Conservation (phyloP, 2,797 vertebrate species). For the Varecia variegata region DNA sequence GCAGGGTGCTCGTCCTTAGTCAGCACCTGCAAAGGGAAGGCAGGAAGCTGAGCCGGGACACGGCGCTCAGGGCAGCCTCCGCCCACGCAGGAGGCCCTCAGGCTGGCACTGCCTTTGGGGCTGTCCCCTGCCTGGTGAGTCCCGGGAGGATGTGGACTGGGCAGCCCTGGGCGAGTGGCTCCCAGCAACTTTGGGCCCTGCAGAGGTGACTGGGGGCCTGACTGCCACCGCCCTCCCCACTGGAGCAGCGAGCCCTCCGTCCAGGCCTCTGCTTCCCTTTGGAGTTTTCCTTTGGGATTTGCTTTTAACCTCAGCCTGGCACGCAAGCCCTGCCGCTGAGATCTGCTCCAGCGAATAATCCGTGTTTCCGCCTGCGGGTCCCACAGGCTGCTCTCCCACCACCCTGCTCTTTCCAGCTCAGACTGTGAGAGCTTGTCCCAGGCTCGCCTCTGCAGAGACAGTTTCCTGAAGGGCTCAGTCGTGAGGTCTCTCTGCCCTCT, state of each 20-base stretch:
- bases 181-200: no score
- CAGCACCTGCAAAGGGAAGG: no score
- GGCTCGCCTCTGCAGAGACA: not conserved
- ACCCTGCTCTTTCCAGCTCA: not conserved
- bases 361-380: fast-evolving
- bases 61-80: not conserved
- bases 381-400: no score
- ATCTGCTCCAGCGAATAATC: not conserved
- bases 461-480: not conserved
- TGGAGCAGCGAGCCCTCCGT: fast-evolving
- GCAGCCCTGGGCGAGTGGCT: no score
- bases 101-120: not conserved
- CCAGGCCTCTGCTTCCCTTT: not conserved
- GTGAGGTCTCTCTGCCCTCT: not conserved
- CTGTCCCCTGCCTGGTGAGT: no score
- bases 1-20: not conserved
- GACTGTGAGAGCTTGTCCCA: not conserved
- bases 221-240: fast-evolving
- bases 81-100: fast-evolving
- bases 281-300: not conserved
- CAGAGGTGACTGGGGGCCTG: no score
- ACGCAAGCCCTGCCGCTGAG: fast-evolving
- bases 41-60: no score
- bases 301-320: not conserved
- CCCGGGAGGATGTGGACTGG: not conserved